Percentiles rank a stretch among this genome's conserved stretches.
These are phyloP conservation scores for Mantis religiosa DNA, from an alignment of 2,888 invertebrate species.

Conservation along the genomic window DNA sequence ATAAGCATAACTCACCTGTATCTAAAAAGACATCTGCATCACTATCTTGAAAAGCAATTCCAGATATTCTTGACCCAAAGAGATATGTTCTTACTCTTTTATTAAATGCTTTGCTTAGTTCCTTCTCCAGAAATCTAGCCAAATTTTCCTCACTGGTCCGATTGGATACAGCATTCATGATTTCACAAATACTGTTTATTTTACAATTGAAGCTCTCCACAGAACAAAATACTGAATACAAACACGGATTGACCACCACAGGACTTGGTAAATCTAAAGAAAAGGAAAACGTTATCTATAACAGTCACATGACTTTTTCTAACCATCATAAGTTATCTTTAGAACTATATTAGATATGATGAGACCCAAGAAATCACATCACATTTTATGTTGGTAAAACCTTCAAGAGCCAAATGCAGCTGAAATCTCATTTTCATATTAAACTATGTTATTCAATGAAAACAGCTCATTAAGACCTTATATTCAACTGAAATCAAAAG, in stretches of 20 bases:
- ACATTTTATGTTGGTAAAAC: no score
- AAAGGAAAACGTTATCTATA: not conserved
- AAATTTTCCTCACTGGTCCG: not conserved
- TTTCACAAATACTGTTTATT: not conserved
- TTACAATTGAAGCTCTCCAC: not conserved
- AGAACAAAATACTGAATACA: not conserved
- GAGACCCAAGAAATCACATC: no score
- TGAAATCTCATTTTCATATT: no score
- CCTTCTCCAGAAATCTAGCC: not conserved
- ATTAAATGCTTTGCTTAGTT: not conserved
- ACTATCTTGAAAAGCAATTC: not conserved
- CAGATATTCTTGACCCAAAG: conserved; percentile 4
- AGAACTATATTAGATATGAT: no score
- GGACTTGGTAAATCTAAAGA: not conserved
- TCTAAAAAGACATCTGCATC: not conserved
- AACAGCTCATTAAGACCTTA: no score
- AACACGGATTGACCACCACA: not conserved
- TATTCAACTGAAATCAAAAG: no score
- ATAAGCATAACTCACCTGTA: not conserved
- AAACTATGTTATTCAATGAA: no score
- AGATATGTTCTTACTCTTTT: not conserved
- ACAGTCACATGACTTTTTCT: no score
- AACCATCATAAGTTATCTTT: no score
- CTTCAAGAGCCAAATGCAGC: no score
- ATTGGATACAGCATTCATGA: not conserved